Conservation (phyloP, 64 coral and sea anemone genomes). For the Pachyseris speciosa region DNA sequence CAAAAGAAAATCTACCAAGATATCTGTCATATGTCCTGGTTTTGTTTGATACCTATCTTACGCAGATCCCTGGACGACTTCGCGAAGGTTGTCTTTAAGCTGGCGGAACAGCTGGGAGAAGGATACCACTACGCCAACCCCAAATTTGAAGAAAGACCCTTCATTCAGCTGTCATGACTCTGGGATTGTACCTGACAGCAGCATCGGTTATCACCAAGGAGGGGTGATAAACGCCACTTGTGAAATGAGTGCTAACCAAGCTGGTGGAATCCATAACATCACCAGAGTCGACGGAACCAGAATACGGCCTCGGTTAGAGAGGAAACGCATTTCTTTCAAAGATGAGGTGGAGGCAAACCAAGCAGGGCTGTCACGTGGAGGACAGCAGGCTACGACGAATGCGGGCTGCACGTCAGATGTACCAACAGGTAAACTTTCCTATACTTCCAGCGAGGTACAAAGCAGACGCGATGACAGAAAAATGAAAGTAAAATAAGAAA, state of each 20-base stretch:
- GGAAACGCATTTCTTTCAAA: conserved; percentile 64
- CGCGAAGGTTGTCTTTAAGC: not conserved
- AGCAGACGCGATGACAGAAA: no score
- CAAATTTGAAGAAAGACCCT: not conserved
- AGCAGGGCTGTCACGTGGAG: no score
- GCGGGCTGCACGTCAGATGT: not conserved
- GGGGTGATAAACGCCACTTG: conserved; percentile 13
- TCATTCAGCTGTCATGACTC: conserved; percentile 48
- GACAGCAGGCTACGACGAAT: not conserved
- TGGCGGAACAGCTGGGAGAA: conserved; percentile 6
- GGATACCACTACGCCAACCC: conserved; percentile 6
- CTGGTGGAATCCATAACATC: not conserved
- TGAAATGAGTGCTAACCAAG: not conserved
- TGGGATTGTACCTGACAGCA: conserved; percentile 66
- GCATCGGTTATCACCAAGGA: conserved; percentile 9
- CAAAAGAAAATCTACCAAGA: not conserved
- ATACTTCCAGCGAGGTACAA: no score
- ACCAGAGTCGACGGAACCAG: not conserved
- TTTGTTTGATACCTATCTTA: not conserved
- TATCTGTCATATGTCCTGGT: not conserved
- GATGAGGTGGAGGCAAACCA: conserved; percentile 29
- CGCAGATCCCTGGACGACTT: conserved; percentile 53
- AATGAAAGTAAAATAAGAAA: no score
- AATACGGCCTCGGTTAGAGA: not conserved
- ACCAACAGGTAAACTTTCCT: no score